phyloP scores from a whole-genome alignment of 2,113 vertebrate species.

The Centropus unirufus region DNA sequence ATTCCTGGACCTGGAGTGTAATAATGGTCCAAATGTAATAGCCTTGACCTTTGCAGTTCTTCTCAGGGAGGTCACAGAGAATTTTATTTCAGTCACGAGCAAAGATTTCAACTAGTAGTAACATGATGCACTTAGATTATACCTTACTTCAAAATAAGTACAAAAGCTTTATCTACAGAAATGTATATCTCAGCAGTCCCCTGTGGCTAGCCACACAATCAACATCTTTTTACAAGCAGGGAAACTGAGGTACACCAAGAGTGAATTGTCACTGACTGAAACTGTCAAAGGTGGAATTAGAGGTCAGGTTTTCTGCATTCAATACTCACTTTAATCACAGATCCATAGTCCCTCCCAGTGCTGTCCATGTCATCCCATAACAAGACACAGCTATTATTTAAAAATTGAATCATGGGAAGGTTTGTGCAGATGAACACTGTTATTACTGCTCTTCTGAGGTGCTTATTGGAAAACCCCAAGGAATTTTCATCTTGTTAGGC shows the following conservation, averaged over 20 bases:
- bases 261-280: constrained; percentile 7
- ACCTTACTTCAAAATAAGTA: background rate
- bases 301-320: constrained; percentile 14
- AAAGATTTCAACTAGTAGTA: constrained; percentile 42
- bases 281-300: constrained; percentile 26
- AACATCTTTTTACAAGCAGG: background rate
- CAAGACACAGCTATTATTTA: constrained; percentile 21
- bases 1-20: constrained; percentile 24
- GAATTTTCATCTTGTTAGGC: constrained; percentile 50
- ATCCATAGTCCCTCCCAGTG: background rate
- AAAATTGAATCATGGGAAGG: constrained; percentile 55
- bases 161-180: background rate
- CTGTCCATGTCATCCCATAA: constrained; percentile 36
- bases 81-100: constrained; percentile 40
- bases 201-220: background rate
- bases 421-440: background rate
- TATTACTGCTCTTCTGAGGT: constrained; percentile 15
- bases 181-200: background rate
- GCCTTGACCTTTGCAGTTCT: constrained; percentile 63
- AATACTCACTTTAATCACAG: constrained; percentile 30
- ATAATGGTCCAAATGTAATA: constrained; percentile 59
- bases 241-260: background rate
- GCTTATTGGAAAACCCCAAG: constrained; percentile 49
- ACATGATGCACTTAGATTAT: background rate
- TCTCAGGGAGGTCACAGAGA: background rate